Evolutionary conservation across 2,113 vertebrate species (phyloP), one percentile per base, ranked within the genome.

Genomic region (Dicerorhinus sumatrensis): DNA sequence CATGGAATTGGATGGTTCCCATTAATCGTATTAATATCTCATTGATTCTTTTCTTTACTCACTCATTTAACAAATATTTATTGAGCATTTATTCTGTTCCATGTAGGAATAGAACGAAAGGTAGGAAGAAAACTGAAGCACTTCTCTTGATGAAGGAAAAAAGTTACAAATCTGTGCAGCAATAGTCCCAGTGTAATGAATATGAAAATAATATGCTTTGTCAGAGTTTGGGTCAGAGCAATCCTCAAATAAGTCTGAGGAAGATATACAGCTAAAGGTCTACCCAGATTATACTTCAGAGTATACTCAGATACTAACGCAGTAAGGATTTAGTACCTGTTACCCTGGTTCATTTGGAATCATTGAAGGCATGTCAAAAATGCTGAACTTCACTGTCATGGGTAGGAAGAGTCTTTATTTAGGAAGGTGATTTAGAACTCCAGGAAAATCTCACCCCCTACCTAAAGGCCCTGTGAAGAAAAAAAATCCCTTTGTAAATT

Each of bases 401-500:
- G 16, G 25, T 7, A 82, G 8, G 18, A 83, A 4, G n/a, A 36
- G 72, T 29, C 31, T 21, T 80, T 58, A 75, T 82, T 94, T 88
- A 56, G 9, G 33, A 96, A 93, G 7, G 4, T n/a, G 23, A 84
- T 51, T 91, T 85, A 82, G 83, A 96, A 63, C 13, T 77, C 20
- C 39, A 86, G 6, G 60, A 51, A 91, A 89, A 39, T 13, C 23
- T 93, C 11, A 67, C 2, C n/a, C 8, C 20, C 36, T 70, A 23
- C 10, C 21, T 51, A 48, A 85, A 89, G 25, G 27, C 10, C 8
- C 10, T 33, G 27, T 81, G 87, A 86, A 80, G 25, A 93, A 86
- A 77, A 77, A 70, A 90, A 81, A 48, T 82, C 13, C 23, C 13
- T 82, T 31, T 67, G 54, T 62, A 94, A 94, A 88, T 80, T 96